These are phyloP conservation scores for Muntiacus reevesi DNA, from an alignment of 2,113 vertebrate genomes.

Conservation along the genomic window DNA sequence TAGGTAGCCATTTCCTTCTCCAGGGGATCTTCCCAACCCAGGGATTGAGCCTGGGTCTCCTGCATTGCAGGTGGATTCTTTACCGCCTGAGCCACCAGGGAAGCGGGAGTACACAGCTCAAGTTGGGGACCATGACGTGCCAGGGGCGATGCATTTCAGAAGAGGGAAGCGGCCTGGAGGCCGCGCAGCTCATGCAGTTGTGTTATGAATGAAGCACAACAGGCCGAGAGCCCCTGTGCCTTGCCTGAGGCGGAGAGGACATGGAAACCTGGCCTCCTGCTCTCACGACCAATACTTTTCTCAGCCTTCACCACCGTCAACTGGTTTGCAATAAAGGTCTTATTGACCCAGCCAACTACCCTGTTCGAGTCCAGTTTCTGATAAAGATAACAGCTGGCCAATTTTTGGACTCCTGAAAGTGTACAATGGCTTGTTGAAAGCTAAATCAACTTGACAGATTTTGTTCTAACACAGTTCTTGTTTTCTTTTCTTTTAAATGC, in stretches of 20 bases:
- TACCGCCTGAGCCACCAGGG: not conserved
- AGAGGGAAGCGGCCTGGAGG: not conserved
- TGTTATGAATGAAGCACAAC: not conserved
- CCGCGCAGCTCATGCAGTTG: not conserved
- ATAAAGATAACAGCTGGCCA: not conserved
- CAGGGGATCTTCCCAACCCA: not conserved
- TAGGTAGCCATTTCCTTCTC: not conserved
- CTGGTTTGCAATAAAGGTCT: not conserved
- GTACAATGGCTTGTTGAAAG: not conserved
- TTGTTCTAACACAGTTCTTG: slow-evolving; percentile 6
- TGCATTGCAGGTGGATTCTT: not conserved
- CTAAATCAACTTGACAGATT: not conserved
- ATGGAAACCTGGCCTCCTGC: not conserved
- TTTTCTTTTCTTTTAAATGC: slow-evolving; percentile 34
- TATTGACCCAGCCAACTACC: not conserved
- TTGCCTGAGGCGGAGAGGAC: not conserved
- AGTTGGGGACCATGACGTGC: not conserved
- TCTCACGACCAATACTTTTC: not conserved
- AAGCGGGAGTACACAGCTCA: not conserved
- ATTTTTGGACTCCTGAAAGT: not conserved
- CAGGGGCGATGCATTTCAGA: not conserved
- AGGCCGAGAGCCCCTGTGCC: not conserved
- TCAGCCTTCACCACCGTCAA: not conserved
- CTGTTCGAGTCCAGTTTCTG: not conserved
- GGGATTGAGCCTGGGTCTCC: not conserved